Conservation (phyloP, 35 echinoderm and acorn worm species). For the Lytechinus pictus region DNA sequence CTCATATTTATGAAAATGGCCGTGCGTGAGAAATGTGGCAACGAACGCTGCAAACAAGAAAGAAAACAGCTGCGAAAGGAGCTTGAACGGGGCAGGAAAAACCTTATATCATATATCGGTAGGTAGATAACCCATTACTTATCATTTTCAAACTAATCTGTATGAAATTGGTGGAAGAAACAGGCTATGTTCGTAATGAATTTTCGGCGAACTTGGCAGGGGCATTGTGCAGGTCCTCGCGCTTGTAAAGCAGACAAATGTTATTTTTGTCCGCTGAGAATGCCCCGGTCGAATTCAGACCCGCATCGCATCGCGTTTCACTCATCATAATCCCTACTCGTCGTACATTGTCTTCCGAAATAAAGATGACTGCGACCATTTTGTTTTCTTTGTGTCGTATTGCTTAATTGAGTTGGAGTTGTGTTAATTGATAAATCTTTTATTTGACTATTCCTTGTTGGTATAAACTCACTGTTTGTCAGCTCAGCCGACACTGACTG, state of each 20-base stretch:
- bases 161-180: not conserved
- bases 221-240: slow-evolving; percentile 21
- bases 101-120: slow-evolving; percentile 92
- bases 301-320: slow-evolving; percentile 15
- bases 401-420: not conserved
- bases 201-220: slow-evolving; percentile 15
- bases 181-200: not conserved
- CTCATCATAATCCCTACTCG: not conserved
- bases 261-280: slow-evolving; percentile 53
- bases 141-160: not conserved
- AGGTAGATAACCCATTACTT: slow-evolving; percentile 65
- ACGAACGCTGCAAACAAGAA: slow-evolving; percentile 96
- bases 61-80: slow-evolving; percentile 99
- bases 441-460: too few species aligned
- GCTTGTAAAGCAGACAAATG: slow-evolving; percentile 44
- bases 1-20: slow-evolving; percentile 98
- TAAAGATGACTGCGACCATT: not conserved
- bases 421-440: too few species aligned
- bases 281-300: slow-evolving; percentile 6
- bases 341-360: not conserved
- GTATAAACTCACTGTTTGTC: too few species aligned
- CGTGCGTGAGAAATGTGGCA: slow-evolving; percentile 86
- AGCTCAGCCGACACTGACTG: too few species aligned
- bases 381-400: not conserved
- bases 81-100: slow-evolving; percentile 96